phyloP scores from a whole-genome alignment of 2,888 invertebrate species.

The Pachymerium ferrugineum region DNA sequence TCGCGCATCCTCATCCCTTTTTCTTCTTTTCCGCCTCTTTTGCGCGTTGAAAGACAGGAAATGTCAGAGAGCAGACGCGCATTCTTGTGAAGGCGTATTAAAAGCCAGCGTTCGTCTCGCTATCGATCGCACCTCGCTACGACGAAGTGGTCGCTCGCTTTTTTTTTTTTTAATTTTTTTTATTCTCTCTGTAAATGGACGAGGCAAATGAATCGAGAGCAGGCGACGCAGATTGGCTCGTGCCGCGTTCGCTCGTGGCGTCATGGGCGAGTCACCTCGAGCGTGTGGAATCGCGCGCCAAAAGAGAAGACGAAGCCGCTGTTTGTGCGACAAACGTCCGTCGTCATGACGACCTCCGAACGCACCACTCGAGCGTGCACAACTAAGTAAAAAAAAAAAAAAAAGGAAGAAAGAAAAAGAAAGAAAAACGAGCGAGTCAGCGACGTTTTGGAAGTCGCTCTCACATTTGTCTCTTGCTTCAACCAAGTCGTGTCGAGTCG shows the following conservation, averaged over 20 bases:
- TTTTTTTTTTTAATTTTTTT: neutral
- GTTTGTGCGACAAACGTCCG: conserved; percentile 27
- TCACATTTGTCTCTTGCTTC: neutral
- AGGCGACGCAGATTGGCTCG: conserved; percentile 24
- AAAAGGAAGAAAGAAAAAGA: neutral
- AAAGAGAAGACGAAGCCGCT: conserved; percentile 27
- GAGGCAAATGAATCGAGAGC: conserved; percentile 23
- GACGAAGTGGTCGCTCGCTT: neutral
- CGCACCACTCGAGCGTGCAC: conserved; percentile 16
- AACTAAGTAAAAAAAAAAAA: neutral
- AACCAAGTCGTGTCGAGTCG: neutral
- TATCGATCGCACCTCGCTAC: neutral
- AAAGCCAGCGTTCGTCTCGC: neutral
- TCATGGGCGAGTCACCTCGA: conserved; percentile 27
- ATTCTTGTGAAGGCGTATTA: conserved; percentile 22
- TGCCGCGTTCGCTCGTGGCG: conserved; percentile 25
- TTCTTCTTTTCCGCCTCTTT: conserved; percentile 1
- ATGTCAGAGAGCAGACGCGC: conserved; percentile 27
- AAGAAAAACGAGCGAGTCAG: neutral
- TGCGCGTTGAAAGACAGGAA: conserved; percentile 23
- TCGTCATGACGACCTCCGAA: conserved; percentile 20
- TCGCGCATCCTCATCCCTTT: neutral
- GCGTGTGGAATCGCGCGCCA: conserved; percentile 27
- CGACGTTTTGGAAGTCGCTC: neutral
- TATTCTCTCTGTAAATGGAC: neutral